Percentiles rank a stretch among this genome's conserved stretches.
These are phyloP conservation scores for Miichthys miiuy DNA, from an alignment of 2,797 vertebrate species.

Conservation along the genomic window DNA sequence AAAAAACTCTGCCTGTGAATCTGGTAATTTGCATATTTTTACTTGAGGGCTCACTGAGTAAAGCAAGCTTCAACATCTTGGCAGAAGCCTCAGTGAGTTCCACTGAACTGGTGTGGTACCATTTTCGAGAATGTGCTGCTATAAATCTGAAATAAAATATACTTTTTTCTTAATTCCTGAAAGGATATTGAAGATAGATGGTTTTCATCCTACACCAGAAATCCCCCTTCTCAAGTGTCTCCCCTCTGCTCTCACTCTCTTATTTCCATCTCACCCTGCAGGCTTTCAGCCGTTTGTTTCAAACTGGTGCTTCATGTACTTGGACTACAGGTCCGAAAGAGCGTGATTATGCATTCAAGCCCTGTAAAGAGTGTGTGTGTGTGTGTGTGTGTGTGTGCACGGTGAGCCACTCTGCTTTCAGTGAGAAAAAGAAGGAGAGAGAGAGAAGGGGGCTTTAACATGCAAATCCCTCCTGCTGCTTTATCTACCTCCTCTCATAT, in stretches of 20 bases:
- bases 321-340: constrained; percentile 43
- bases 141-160: constrained; percentile 56
- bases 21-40: constrained; percentile 21
- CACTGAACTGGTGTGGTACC: not conserved
- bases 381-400: constrained; percentile 27
- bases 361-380: constrained; percentile 37
- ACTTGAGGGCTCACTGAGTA: constrained; percentile 4
- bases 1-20: not conserved
- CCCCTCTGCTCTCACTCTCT: constrained; percentile 45
- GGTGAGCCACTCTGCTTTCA: constrained; percentile 49
- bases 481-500: constrained; percentile 66
- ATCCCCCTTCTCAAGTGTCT: constrained; percentile 60
- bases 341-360: constrained; percentile 55
- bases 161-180: constrained; percentile 38
- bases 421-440: constrained; percentile 13
- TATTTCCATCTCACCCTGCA: constrained; percentile 48
- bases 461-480: constrained; percentile 71
- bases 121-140: constrained; percentile 6
- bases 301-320: constrained; percentile 48
- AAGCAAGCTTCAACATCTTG: constrained; percentile 19
- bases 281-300: constrained; percentile 55
- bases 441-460: constrained; percentile 62
- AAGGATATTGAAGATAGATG: constrained; percentile 35
- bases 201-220: constrained; percentile 49
- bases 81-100: constrained; percentile 11